Base-by-base conservation (phyloP, 2,797 vertebrate genomes). In the Rhynchonycteris naso region DNA sequence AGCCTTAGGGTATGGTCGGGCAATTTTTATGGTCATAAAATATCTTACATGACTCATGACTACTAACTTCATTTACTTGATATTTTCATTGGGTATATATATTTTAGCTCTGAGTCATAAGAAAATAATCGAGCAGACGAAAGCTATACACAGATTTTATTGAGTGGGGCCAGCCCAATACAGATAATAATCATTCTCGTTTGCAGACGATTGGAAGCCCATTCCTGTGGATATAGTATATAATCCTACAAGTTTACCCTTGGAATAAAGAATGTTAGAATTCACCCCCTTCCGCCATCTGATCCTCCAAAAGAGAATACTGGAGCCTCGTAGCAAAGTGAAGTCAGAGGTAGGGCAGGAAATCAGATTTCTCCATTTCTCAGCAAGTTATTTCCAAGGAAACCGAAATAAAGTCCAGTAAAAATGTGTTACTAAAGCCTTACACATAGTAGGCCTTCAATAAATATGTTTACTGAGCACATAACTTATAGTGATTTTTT, bases 61-160 rank as follows among this genome's bases (percentile, higher is more conserved):
- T 33, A 90, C 94, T 90, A 92, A 82, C 71, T 94, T 74, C 61
- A 54, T 78, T 88, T 43, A 68, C 81, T 95, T 82, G 35, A 80
- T 97, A 96, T 92, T 96, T 97, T 86, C 88, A 88, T 30, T 82
- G 78, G 90, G 50, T 54, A 66, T 83, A 95, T 95, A 88, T 90
- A 90, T 93, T 88, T 95, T 68, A 93, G 35, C 69, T 94, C 93
- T 96, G 90, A 97, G 88, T 94, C 94, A 92, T 72, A 95, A 91
- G 88, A 85, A 95, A 95, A 95, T 76, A 94, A 86, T 35, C 88
- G 1, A 96, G 84, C 88, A 88, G 71, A 88, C 18, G 38, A 95
- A 96, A 93, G 84, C 43, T 43, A 78, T 18, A 78, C n/a, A 61
- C 72, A 92, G 26, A 80, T 69, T 83, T 94, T 74, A 61, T 4